A percentile compares a stretch with the other conserved stretches of the same genome.
Evolutionary conservation across 2,888 invertebrate species (phyloP).

Genomic region (Morpho achilles): DNA sequence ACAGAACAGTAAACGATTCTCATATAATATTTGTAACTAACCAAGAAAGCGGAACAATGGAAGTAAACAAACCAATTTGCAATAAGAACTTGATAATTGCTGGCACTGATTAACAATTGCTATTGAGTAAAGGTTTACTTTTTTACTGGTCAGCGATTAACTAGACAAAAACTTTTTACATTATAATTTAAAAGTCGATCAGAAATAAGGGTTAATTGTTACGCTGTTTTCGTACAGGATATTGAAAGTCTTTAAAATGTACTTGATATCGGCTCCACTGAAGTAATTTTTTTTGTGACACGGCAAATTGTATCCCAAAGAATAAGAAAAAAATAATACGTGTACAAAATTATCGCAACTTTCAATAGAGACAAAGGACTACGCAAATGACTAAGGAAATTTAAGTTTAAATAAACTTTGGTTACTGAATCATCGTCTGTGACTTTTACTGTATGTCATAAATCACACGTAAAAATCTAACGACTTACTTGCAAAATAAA

Average conservation of each 20-base stretch:
- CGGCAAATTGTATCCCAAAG: too few species aligned
- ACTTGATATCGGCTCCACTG: too few species aligned
- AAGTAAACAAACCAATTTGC: conserved; percentile 45
- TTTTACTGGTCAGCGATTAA: conserved; percentile 26
- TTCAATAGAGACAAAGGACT: conserved; percentile 54
- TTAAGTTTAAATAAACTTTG: conserved; percentile 39
- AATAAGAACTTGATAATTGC: conserved; percentile 42
- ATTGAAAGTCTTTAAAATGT: too few species aligned
- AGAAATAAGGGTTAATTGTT: too few species aligned
- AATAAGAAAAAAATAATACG: too few species aligned
- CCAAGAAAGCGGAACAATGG: conserved; percentile 48
- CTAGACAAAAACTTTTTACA: too few species aligned
- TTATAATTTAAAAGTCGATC: too few species aligned
- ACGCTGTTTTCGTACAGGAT: too few species aligned
- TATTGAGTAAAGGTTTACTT: conserved; percentile 27
- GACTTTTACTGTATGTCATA: conserved; percentile 10
- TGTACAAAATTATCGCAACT: conserved; percentile 27
- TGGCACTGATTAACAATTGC: conserved; percentile 30
- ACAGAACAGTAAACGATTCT: too few species aligned
- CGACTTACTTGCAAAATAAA: conserved; percentile 21
- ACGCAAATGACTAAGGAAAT: conserved; percentile 45
- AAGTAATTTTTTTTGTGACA: too few species aligned
- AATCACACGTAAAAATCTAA: conserved; percentile 11
- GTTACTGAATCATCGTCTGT: conserved; percentile 43
- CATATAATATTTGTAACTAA: background rate